Evolutionary conservation across 2,888 invertebrate species (phyloP), one percentile per base, ranked within the genome.

Genomic region (Ischnura elegans): DNA sequence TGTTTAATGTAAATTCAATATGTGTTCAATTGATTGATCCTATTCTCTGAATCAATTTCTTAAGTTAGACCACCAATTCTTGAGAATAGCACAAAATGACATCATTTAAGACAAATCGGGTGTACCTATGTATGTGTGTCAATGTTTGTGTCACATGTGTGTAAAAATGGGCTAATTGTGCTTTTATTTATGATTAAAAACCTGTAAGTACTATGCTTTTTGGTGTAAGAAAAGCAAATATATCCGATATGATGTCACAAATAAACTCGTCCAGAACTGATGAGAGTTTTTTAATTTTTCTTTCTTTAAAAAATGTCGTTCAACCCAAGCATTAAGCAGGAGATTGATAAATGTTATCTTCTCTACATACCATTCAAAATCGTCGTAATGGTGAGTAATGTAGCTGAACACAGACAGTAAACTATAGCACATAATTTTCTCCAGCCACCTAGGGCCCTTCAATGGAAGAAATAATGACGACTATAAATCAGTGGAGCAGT

Each of bases 171-270:
- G 36, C 76, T 76, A 76, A 10, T 13, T 76, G 76, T 76, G 76
- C 36, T 76, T 25, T 76, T 76, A 76, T 76, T 76, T 76, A 36
- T 76, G 3, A 76, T 76, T 76, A 76, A 76, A 3, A 76, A 76
- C 36, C 76, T 76, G 76, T 76, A 76, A 76, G 8, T 2, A 76
- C 36, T 76, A 76, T 76, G 76, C 76, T 76, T 76, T 76, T 76
- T 36, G 76, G 76, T 76, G 76, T 76, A 76, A 76, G n/a, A 61
- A 76, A 76, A 76, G 76, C 29, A 76, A 76, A 10, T 76, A 36
- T 76, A 76, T 76, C 36, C 61, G 13, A 76, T 76, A 76, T 76
- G 76, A 76, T 76, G 76, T 76, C 76, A 36, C 76, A 76, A 76
- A 76, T 76, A 76, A 76, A 76, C 76, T 76, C 76, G 25, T 76